Base-by-base conservation (phyloP, 2,888 invertebrate species). In the Dryadula phaetusa region DNA sequence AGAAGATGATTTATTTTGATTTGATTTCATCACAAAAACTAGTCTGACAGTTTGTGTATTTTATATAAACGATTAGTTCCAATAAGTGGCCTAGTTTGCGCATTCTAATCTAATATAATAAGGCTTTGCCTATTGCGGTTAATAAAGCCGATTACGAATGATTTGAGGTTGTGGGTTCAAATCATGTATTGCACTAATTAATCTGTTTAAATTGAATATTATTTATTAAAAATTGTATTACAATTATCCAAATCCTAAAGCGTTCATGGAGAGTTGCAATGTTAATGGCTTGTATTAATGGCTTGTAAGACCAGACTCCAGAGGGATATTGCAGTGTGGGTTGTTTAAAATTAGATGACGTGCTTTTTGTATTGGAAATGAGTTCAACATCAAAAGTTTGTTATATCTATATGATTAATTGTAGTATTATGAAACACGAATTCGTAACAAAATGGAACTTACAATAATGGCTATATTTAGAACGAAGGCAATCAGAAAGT, bases 251-350 rank as follows among this genome's bases (percentile, higher is more conserved):
- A 49, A 7, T 37, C 32, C 20, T 44, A 58, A n/a, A n/a, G 25
- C 0, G 40, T 58, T 25, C 42, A n/a, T 44, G 16, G 25, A 25
- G 16, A 25, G 22, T 58, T 28, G 25, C 22, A 58, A 18, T 44
- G 22, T n/a, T n/a, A n/a, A n/a, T n/a, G n/a, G n/a, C n/a, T n/a
- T n/a, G n/a, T n/a, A 32, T 42, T 60, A 44, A 58, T 58, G 34
- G 18, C 53, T 34, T 22, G 5, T 10, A 58, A 58, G 16, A 60
- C 42, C 42, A 25, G 28, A 60, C 44, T 42, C 42, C 42, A 25
- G 28, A 60, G 58, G 58, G 28, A 44, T 18, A 3, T 18, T 25
- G 5, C 20, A 42, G 28, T 44, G 42, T 60, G 58, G 58, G 58
- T 14, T 28, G 28, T 28, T 25, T 7, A n/a, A 56, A 28, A 60